Evolutionary conservation across 2,113 vertebrate species (phyloP).

Genomic region (Arizona elegans): DNA sequence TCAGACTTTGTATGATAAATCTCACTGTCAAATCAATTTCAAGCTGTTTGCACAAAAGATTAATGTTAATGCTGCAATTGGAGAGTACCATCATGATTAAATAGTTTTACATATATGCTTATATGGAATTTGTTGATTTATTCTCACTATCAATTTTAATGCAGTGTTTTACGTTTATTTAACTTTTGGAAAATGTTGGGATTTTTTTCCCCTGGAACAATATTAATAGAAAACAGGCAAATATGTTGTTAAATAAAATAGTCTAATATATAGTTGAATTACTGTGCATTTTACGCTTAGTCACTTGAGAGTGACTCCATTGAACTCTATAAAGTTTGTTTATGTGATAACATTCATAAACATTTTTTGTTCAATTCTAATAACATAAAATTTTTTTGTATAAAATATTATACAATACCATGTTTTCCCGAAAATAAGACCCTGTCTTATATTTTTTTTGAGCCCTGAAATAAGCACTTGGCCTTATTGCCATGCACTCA

Average conservation of each 20-base stretch:
- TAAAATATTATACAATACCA: background rate
- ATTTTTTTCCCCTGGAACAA: background rate
- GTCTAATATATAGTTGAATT: background rate
- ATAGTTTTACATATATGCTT: background rate
- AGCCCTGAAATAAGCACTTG: too few species aligned
- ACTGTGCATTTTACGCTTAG: background rate
- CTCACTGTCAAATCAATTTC: conserved; percentile 16
- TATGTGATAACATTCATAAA: background rate
- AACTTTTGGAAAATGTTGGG: background rate
- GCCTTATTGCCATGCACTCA: too few species aligned
- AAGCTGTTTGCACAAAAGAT: background rate
- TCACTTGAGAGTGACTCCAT: background rate
- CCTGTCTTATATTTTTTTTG: too few species aligned
- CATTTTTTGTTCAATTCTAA: background rate
- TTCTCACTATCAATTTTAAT: background rate
- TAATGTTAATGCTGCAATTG: background rate
- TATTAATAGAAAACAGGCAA: background rate
- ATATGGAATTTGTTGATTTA: background rate
- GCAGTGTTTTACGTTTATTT: background rate
- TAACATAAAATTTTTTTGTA: background rate
- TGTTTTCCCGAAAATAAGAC: too few species aligned
- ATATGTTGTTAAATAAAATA: background rate
- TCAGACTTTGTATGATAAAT: background rate
- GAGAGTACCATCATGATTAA: background rate
- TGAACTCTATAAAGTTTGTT: background rate